These are phyloP conservation scores for Martes martes DNA, from an alignment of 2,113 vertebrate species.

Conservation along the genomic window DNA sequence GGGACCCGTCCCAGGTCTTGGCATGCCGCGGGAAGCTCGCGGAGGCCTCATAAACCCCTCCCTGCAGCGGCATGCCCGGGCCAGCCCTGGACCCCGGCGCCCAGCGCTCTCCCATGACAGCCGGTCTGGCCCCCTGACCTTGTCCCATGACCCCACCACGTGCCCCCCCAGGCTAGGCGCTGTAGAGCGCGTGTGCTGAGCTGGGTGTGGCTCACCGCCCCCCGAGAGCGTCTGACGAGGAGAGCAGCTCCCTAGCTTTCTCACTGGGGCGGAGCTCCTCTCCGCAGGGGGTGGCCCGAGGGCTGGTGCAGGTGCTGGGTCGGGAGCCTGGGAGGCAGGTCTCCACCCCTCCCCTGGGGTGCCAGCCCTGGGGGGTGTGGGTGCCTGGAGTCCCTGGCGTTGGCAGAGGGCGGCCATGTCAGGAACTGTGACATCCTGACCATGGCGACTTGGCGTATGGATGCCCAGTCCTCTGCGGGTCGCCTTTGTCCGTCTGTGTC, in stretches of 20 bases:
- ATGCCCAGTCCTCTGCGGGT: fast-evolving
- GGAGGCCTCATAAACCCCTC: background rate
- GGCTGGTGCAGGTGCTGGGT: background rate
- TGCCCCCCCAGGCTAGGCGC: background rate
- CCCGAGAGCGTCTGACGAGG: background rate
- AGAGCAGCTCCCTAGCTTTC: background rate
- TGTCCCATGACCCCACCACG: fast-evolving
- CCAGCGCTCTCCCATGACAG: fast-evolving
- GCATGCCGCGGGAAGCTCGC: no score
- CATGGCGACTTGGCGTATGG: fast-evolving
- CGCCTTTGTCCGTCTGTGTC: background rate
- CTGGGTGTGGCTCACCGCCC: background rate
- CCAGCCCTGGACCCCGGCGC: fast-evolving
- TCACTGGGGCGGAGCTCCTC: background rate
- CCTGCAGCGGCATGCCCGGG: fast-evolving
- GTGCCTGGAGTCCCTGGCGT: background rate
- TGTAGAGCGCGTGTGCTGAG: fast-evolving
- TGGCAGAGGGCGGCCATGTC: fast-evolving
- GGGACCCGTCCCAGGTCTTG: fast-evolving
- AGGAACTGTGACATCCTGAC: background rate
- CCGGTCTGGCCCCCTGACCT: background rate
- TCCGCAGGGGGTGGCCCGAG: fast-evolving
- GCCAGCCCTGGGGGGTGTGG: background rate
- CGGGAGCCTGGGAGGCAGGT: background rate
- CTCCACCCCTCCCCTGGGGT: background rate